Evolutionary conservation across 2,888 invertebrate species (phyloP), one percentile per base, ranked within the genome.

Genomic region (Aethes cnicana): DNA sequence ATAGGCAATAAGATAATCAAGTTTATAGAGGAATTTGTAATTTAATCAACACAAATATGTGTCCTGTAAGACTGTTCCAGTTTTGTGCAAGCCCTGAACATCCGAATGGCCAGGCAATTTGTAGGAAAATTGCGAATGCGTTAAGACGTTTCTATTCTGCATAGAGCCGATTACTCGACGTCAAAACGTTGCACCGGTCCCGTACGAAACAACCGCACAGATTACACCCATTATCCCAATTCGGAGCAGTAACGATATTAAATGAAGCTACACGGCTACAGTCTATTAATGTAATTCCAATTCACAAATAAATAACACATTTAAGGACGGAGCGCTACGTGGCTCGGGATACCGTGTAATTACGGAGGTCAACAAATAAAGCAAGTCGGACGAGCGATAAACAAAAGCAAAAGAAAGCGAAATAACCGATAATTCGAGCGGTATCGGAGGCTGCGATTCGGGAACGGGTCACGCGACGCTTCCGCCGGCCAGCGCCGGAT

Each of bases 361-460:
- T 86, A 88, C 74, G 80, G 88, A 84, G 89, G 88, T 89, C 89
- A 88, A 75, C 83, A 81, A 84, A 85, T 80, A 84, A 84, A 84
- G 72, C 66, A 66, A 77, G 75, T 77, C 74, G 69, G 70, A 58
- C 68, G 74, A 68, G 62, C 77, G 76, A 80, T 81, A 79, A 75
- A 79, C 67, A 77, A 75, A 78, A 86, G 82, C 78, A 84, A 84
- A 85, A 83, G 82, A 84, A 82, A 84, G 81, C 79, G 72, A 84
- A 86, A 84, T 73, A 84, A 84, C 83, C 74, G 79, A 85, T 84
- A 84, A 87, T 87, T 85, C 77, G 73, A 72, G 67, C 64, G 66
- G 53, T 78, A 81, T 81, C 78, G 72, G 76, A 72, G 77, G 77
- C 79, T 73, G 69, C 81, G 81, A 79, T 81, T 84, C 77, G 57